phyloP scores from a whole-genome alignment of 2,113 vertebrate species.

The Hipposideros armiger region DNA sequence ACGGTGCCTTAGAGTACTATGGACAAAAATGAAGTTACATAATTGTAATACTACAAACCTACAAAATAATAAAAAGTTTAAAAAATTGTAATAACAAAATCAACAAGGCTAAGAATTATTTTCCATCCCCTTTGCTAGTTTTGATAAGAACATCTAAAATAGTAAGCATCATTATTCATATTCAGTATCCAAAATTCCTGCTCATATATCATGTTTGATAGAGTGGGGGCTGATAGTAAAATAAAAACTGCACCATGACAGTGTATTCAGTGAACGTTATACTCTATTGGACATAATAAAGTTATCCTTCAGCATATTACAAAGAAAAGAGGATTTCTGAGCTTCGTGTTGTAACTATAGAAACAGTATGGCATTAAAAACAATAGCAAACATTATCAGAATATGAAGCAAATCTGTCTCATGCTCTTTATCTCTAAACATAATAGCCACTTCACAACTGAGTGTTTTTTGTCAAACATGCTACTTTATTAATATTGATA shows the following conservation, averaged over 20 bases:
- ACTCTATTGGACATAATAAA: background rate
- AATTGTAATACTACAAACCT: background rate
- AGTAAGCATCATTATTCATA: background rate
- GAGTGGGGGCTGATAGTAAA: background rate
- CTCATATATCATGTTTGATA: background rate
- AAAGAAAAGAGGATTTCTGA: background rate
- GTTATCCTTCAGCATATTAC: background rate
- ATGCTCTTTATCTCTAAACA: background rate
- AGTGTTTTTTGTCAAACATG: background rate
- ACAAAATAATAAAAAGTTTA: too few species aligned
- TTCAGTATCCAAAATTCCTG: background rate
- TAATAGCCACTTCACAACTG: background rate
- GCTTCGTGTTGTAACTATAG: conserved; percentile 37
- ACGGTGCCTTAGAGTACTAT: background rate
- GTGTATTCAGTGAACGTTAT: background rate
- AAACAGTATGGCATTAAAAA: background rate
- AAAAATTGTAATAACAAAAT: background rate
- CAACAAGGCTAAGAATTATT: background rate
- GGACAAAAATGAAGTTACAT: background rate
- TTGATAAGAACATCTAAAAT: background rate
- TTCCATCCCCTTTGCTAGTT: background rate
- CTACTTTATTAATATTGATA: background rate
- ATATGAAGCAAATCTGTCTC: background rate
- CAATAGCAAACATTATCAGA: background rate
- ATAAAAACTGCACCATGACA: background rate